phyloP scores from a whole-genome alignment of 1,140 invertebrate genomes.

The Pogonomyrmex californicus region DNA sequence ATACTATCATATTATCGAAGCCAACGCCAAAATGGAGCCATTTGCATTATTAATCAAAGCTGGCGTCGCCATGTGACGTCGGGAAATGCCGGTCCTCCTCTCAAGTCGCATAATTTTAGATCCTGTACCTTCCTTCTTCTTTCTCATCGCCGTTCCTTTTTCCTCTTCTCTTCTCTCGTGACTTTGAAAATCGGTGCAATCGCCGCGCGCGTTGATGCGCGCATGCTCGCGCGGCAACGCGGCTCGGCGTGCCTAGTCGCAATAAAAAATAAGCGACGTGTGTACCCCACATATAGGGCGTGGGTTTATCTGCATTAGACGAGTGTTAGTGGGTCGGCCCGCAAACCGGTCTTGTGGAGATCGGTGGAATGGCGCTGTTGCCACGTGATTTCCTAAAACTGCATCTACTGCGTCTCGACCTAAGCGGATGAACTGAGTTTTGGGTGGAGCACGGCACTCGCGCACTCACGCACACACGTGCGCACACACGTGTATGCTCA shows the following conservation, averaged over 20 bases:
- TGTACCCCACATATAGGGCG: slow-evolving; percentile 72
- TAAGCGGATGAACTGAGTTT: too few species aligned
- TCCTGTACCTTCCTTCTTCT: background rate
- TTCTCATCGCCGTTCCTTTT: background rate
- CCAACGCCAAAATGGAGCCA: background rate
- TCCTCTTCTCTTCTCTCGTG: background rate
- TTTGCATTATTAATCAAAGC: slow-evolving; percentile 30
- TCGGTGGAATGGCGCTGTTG: slow-evolving; percentile 81
- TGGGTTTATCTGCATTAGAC: slow-evolving; percentile 79
- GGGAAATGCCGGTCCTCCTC: background rate
- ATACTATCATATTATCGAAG: background rate
- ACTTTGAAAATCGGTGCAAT: slow-evolving; percentile 60
- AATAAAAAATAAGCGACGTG: slow-evolving; percentile 75
- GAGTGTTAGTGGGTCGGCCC: slow-evolving; percentile 76
- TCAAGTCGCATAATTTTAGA: slow-evolving; percentile 33
- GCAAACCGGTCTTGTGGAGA: slow-evolving; percentile 79
- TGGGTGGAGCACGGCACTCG: too few species aligned
- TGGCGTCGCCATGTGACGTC: background rate
- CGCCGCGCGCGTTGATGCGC: background rate
- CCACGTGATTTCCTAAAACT: slow-evolving; percentile 81
- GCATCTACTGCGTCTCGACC: slow-evolving; percentile 69
- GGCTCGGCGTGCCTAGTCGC: slow-evolving; percentile 55
- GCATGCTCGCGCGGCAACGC: slow-evolving; percentile 36
- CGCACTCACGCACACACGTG: background rate
- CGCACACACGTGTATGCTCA: background rate